Conservation (phyloP, 2,888 invertebrate species). For the Ochlodes sylvanus region DNA sequence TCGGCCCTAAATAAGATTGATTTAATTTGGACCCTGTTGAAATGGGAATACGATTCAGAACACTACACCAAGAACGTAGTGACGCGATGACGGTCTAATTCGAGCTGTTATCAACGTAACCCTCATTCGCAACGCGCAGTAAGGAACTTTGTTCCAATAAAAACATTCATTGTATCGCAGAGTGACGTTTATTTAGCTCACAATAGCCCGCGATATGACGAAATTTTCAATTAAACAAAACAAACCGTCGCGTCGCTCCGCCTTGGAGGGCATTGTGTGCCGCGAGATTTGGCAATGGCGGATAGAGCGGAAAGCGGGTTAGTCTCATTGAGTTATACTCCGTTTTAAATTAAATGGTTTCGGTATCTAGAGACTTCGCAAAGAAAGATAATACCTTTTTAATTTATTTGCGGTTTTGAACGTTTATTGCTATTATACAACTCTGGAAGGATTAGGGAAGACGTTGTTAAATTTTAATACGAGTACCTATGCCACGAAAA, state of each 20-base stretch:
- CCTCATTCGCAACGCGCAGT: too few species aligned
- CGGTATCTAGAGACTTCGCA: not conserved
- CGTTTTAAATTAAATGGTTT: slow-evolving; percentile 17
- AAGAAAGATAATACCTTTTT: not conserved
- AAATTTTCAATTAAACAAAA: slow-evolving; percentile 81
- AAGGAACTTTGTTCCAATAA: not conserved
- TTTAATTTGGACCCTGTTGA: too few species aligned
- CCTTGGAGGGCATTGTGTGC: slow-evolving; percentile 63
- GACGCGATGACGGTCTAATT: too few species aligned
- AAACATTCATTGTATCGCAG: slow-evolving; percentile 5
- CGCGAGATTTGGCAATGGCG: slow-evolving; percentile 54
- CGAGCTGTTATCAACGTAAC: too few species aligned
- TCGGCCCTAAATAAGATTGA: too few species aligned
- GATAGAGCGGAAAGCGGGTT: slow-evolving; percentile 54
- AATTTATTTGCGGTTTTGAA: too few species aligned
- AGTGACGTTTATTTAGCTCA: slow-evolving; percentile 55
- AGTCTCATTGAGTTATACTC: slow-evolving; percentile 50
- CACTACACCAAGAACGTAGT: too few species aligned
- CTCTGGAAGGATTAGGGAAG: too few species aligned
- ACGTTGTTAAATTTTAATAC: too few species aligned
- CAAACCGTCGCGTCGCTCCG: slow-evolving; percentile 59
- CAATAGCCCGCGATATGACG: slow-evolving; percentile 69
- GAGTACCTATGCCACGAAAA: too few species aligned
- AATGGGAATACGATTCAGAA: too few species aligned
- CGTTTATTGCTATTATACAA: too few species aligned